A percentile compares a stretch with the other conserved stretches of the same genome.
These are phyloP conservation scores for Triplophysa siluroides DNA, from an alignment of 2,113 vertebrate genomes.

Conservation along the genomic window DNA sequence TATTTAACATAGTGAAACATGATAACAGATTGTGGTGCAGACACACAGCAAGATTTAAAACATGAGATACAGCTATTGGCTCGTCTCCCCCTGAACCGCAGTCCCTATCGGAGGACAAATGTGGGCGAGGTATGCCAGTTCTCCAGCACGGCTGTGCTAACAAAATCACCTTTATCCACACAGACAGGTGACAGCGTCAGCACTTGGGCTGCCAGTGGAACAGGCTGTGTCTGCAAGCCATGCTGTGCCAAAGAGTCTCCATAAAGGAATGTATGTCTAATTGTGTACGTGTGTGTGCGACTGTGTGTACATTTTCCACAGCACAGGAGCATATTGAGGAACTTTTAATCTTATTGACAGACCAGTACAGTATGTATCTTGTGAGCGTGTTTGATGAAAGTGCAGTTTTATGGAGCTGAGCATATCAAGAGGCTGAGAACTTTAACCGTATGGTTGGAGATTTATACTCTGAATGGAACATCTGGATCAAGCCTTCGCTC, in stretches of 20 bases:
- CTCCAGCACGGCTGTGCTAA: slow-evolving; percentile 47
- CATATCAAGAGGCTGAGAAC: background rate
- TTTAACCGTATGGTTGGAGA: slow-evolving; percentile 30
- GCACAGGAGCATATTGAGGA: background rate
- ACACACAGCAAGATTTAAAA: slow-evolving; percentile 1
- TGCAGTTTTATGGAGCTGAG: background rate
- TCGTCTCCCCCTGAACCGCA: slow-evolving; percentile 25
- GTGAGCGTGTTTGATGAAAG: background rate
- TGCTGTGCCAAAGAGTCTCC: slow-evolving; percentile 32
- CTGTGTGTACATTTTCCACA: background rate
- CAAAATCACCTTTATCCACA: slow-evolving; percentile 53
- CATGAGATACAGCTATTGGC: slow-evolving; percentile 18
- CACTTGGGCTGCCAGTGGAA: slow-evolving; percentile 52
- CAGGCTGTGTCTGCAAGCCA: slow-evolving; percentile 52
- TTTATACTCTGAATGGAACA: slow-evolving; percentile 43
- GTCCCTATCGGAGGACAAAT: slow-evolving; percentile 45
- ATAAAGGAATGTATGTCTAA: slow-evolving; percentile 31
- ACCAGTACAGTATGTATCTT: background rate
- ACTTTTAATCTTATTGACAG: slow-evolving; percentile 6
- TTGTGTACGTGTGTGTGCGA: slow-evolving; percentile 14
- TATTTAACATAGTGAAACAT: slow-evolving; percentile 19
- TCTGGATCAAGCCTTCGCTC: slow-evolving; percentile 70
- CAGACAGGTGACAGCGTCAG: slow-evolving; percentile 57
- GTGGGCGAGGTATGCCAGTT: slow-evolving; percentile 45
- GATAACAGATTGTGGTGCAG: background rate